Conservation (phyloP, 2,797 vertebrate species). For the Margarornis squamiger region DNA sequence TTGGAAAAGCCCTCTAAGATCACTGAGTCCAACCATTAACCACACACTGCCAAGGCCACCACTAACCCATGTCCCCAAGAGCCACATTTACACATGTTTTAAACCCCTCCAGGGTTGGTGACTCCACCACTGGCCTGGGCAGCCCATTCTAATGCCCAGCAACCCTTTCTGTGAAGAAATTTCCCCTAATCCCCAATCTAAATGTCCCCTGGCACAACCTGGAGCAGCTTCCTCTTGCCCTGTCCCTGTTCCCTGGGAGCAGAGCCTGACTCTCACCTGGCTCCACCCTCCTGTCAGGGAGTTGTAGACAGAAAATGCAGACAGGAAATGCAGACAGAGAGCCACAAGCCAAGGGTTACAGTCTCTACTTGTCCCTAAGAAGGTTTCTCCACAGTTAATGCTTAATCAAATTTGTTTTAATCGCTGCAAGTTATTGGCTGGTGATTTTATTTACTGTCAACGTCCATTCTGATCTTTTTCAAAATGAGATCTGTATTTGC, state of each 20-base stretch:
- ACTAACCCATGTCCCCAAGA: background rate
- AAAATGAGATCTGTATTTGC: slow-evolving; percentile 37
- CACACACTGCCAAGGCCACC: background rate
- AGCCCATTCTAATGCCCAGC: background rate
- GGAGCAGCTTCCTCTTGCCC: background rate
- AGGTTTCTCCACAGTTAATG: slow-evolving; percentile 3
- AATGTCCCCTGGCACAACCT: background rate
- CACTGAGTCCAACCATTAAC: background rate
- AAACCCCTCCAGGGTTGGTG: background rate
- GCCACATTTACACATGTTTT: background rate
- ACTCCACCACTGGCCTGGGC: background rate
- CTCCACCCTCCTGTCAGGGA: background rate
- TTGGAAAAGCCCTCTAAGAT: background rate
- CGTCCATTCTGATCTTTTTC: slow-evolving; percentile 39
- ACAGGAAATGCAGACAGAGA: background rate
- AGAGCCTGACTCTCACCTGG: background rate
- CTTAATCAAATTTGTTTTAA: slow-evolving; percentile 52
- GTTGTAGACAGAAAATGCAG: rapidly evolving
- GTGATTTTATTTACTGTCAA: slow-evolving; percentile 35
- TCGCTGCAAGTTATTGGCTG: background rate
- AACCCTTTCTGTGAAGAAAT: background rate
- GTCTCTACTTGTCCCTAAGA: background rate
- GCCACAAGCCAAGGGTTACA: background rate
- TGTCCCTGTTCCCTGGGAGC: background rate
- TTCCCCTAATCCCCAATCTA: background rate